phyloP scores from a whole-genome alignment of 2,113 vertebrate species.

The Martes martes region DNA sequence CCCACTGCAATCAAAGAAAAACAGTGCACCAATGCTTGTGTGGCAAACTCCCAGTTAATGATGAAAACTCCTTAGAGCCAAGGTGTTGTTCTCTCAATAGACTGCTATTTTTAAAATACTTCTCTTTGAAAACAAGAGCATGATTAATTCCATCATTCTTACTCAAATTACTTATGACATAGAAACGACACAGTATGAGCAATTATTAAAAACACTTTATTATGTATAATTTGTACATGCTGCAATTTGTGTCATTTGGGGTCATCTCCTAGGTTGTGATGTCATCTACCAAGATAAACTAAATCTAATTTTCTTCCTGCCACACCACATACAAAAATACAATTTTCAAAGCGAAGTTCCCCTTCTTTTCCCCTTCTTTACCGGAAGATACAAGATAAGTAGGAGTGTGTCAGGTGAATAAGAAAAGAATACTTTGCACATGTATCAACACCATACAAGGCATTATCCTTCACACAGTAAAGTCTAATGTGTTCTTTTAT shows the following conservation, averaged over 20 bases:
- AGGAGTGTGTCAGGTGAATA: slow-evolving; percentile 25
- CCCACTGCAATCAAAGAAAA: background rate
- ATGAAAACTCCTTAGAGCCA: slow-evolving; percentile 31
- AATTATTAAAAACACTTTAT: slow-evolving; percentile 74
- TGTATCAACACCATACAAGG: slow-evolving; percentile 61
- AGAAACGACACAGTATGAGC: slow-evolving; percentile 2
- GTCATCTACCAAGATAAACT: slow-evolving; percentile 46
- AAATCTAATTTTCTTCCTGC: slow-evolving; percentile 62
- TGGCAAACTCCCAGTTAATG: slow-evolving; percentile 52
- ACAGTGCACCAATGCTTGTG: background rate
- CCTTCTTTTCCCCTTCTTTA: slow-evolving; percentile 36
- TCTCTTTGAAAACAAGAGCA: slow-evolving; percentile 64
- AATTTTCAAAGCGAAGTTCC: slow-evolving; percentile 65
- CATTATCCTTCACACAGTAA: slow-evolving; percentile 50
- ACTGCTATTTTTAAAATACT: slow-evolving; percentile 59
- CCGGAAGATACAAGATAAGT: slow-evolving; percentile 37
- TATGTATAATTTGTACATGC: slow-evolving; percentile 70
- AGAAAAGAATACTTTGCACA: slow-evolving; percentile 63
- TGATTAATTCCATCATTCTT: slow-evolving; percentile 45
- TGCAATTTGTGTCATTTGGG: slow-evolving; percentile 39
- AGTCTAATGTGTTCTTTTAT: slow-evolving; percentile 56
- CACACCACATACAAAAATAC: slow-evolving; percentile 77
- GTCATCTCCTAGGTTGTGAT: slow-evolving; percentile 38
- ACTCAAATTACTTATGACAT: background rate
- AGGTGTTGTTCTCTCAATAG: slow-evolving; percentile 12